Percentiles rank a stretch among this genome's conserved stretches.
Conservation (phyloP, 2,797 vertebrate genomes). For the Martes flavigula region DNA sequence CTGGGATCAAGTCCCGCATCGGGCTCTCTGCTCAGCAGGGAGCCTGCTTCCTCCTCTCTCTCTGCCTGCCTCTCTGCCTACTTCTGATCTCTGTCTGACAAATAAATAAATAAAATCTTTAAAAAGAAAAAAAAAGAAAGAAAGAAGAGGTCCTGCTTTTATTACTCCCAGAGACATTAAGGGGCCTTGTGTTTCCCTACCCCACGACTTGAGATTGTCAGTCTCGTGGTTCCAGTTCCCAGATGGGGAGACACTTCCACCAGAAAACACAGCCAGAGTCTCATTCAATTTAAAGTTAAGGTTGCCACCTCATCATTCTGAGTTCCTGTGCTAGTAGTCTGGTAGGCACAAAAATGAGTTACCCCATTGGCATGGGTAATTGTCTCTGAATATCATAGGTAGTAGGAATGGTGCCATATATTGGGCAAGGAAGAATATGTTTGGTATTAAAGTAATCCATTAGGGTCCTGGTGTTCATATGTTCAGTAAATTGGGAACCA, state of each 20-base stretch:
- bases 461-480: neutral
- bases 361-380: neutral
- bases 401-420: neutral
- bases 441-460: neutral
- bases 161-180: neutral
- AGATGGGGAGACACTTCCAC: neutral
- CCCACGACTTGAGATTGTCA: neutral
- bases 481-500: neutral
- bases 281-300: neutral
- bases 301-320: neutral
- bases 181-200: neutral
- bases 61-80: too few relatives aligned
- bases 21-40: too few relatives aligned
- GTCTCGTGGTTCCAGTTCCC: neutral
- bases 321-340: neutral
- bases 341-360: neutral
- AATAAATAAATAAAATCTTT: too few relatives aligned
- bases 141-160: neutral
- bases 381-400: neutral
- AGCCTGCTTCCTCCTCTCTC: too few relatives aligned
- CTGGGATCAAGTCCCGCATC: too few relatives aligned
- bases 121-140: too few relatives aligned
- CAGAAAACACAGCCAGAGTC: neutral
- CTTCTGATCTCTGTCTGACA: too few relatives aligned
- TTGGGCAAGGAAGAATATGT: neutral